These are phyloP conservation scores for Falco columbarius DNA, from an alignment of 2,797 vertebrate species.

Conservation along the genomic window DNA sequence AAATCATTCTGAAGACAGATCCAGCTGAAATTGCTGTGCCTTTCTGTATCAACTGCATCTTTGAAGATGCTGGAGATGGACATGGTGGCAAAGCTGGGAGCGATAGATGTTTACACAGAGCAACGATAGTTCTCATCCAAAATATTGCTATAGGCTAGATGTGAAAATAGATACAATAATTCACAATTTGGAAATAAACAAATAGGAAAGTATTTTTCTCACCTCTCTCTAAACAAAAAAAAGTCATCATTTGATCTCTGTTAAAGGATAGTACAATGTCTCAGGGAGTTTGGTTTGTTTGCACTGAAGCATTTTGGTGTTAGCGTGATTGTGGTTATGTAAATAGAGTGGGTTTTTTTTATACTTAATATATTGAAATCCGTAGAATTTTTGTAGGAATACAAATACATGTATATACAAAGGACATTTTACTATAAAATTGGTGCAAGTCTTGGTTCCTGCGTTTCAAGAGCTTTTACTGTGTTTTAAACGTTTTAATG, in stretches of 20 bases:
- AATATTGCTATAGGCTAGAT: background rate
- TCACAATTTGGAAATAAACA: background rate
- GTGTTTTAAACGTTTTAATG: background rate
- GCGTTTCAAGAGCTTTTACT: background rate
- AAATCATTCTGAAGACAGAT: background rate
- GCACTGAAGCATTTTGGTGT: background rate
- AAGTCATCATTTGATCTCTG: background rate
- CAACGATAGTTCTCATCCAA: background rate
- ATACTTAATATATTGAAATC: background rate
- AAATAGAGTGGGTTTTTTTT: background rate
- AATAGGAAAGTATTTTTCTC: background rate
- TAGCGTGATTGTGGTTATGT: background rate
- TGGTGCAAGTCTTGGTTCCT: background rate
- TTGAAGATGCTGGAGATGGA: background rate
- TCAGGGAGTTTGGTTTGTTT: background rate
- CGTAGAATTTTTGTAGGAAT: background rate
- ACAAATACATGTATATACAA: background rate
- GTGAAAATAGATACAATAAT: background rate
- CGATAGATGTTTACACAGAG: background rate
- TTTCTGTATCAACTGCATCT: background rate
- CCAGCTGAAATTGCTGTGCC: background rate
- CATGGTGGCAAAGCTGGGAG: background rate
- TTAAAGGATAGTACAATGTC: background rate
- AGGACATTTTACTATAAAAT: background rate
- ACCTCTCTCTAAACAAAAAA: background rate